Evolutionary conservation across 2,888 invertebrate genomes (phyloP), one percentile per base, ranked within the genome.

Genomic region (Ptychoptera albimana): DNA sequence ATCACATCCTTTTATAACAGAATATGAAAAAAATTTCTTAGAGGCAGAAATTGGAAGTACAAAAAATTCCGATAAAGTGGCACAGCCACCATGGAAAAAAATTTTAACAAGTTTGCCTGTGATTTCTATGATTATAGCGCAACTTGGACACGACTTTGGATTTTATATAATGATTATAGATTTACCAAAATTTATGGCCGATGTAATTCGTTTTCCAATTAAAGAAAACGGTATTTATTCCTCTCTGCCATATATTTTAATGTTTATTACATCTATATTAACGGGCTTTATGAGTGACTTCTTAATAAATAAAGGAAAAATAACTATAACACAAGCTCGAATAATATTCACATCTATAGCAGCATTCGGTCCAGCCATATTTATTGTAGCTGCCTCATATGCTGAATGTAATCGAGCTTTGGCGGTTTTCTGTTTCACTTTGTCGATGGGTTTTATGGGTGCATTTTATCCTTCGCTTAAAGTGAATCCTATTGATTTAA

Each of bases 151-250:
- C 59, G 77, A 78, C 53, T 81, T 77, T 74, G 77, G 78, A 6
- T 76, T 79, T 55, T 79, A 76, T 58, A 79, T 78, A 5, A 75
- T 81, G 73, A 73, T 79, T 15, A 77, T 78, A 1, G 79, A 80
- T 54, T 63, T 81, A 11, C 80, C 80, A 0, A 77, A 75, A 49
- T 80, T 79, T 60, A 76, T 79, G 74, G 75, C 72, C 35, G 76
- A 76, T 46, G 74, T 80, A 2, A 60, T 81, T 42, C 73, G 75
- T 53, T 77, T 77, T 57, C 70, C 77, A 53, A 74, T 80, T 45
- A 68, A 72, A 50, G 62, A 74, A 52, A 77, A 79, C 45, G 77
- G 79, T 2, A 61, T 72, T 1, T 64, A 76, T 37, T 75, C 78
- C 0, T 71, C 79, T 0, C 53, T 80, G 11, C 80, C 80, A 0